Evolutionary conservation across 2,888 invertebrate species (phyloP).

Genomic region (Parelbella ahira): DNA sequence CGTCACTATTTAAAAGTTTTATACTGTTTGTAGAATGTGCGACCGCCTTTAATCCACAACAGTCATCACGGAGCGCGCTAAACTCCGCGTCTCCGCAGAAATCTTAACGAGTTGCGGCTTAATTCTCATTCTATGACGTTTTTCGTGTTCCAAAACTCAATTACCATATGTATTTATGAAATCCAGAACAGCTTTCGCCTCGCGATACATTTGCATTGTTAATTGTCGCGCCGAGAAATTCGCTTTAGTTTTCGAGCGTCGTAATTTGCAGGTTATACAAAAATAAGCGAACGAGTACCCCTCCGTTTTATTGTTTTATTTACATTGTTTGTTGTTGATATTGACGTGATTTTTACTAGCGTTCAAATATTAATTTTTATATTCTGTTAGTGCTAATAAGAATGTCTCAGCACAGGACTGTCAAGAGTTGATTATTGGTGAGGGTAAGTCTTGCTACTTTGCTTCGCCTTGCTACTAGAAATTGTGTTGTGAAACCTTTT

Average conservation of each 20-base stretch:
- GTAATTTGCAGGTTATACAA: slow-evolving; percentile 17
- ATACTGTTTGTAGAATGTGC: slow-evolving; percentile 1
- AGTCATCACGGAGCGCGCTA: slow-evolving; percentile 10
- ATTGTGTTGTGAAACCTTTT: no score
- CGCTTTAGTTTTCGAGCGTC: slow-evolving; percentile 34
- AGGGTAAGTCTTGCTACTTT: no score
- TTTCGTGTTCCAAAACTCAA: slow-evolving; percentile 59
- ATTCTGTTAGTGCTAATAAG: no score
- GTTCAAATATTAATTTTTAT: no score
- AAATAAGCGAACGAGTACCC: no score
- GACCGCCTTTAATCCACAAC: not conserved
- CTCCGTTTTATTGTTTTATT: no score
- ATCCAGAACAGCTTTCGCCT: slow-evolving; percentile 66
- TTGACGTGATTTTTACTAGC: no score
- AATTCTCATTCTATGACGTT: slow-evolving; percentile 47
- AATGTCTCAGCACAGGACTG: no score
- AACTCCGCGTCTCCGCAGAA: slow-evolving; percentile 31
- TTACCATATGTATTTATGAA: slow-evolving; percentile 75
- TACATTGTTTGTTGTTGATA: no score
- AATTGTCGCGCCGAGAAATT: slow-evolving; percentile 56
- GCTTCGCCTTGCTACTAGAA: no score
- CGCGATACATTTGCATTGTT: slow-evolving; percentile 72
- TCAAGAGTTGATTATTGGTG: no score
- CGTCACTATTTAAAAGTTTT: no score
- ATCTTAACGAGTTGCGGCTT: slow-evolving; percentile 46